These are phyloP conservation scores for Galaxea fascicularis DNA, from an alignment of 92 coral and sea anemone species.

Conservation along the genomic window DNA sequence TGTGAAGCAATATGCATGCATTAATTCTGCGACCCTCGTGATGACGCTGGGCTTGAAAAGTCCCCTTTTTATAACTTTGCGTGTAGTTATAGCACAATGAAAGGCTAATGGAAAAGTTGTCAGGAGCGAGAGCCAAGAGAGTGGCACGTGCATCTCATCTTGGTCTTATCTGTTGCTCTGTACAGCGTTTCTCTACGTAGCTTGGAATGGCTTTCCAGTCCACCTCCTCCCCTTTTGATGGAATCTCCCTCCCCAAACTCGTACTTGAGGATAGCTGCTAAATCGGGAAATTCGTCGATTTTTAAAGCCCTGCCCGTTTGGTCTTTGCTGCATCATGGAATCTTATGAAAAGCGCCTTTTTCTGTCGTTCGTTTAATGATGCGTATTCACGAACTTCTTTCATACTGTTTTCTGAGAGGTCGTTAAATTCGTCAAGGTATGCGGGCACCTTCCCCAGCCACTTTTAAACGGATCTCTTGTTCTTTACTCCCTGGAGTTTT, in stretches of 20 bases:
- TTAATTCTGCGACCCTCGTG: constrained; percentile 48
- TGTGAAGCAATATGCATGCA: no score
- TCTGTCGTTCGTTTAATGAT: background rate
- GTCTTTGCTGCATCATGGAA: background rate
- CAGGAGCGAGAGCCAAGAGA: constrained; percentile 18
- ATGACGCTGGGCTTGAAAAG: constrained; percentile 59
- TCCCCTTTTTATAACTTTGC: constrained; percentile 54
- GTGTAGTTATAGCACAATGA: constrained; percentile 63
- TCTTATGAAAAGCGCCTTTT: background rate
- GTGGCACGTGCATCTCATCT: constrained; percentile 58
- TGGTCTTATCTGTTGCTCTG: constrained; percentile 56
- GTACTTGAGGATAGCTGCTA: constrained; percentile 50
- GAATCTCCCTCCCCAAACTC: constrained; percentile 69
- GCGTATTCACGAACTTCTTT: background rate
- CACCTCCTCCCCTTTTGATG: constrained; percentile 48
- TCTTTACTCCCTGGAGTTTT: constrained; percentile 3
- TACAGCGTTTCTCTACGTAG: constrained; percentile 49
- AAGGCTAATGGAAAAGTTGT: constrained; percentile 38
- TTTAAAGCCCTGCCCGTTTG: constrained; percentile 58
- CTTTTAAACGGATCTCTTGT: background rate
- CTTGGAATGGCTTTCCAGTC: constrained; percentile 69
- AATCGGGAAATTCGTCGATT: constrained; percentile 72
- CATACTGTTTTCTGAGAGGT: background rate
- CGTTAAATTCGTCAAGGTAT: background rate
- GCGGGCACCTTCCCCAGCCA: background rate